Conservation (phyloP, 2,113 vertebrate genomes). For the Dinomys branickii region DNA sequence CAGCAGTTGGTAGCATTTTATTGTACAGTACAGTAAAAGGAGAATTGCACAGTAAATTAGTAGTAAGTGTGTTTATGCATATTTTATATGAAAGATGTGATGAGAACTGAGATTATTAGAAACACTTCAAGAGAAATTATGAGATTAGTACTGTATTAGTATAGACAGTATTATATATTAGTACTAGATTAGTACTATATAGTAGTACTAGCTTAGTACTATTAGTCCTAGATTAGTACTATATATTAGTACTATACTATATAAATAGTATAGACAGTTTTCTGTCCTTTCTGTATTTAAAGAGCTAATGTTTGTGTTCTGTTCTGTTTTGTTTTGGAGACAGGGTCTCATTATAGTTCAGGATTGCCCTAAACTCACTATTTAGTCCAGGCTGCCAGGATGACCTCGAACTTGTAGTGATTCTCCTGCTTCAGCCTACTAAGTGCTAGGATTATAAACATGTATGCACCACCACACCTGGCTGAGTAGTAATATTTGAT, state of each 20-base stretch:
- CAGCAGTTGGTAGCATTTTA: conserved; percentile 95
- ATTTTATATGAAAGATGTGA: neutral
- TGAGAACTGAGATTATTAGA: conserved; percentile 10
- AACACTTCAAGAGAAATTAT: neutral
- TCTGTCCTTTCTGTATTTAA: neutral
- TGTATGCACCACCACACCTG: neutral
- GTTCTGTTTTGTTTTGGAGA: neutral
- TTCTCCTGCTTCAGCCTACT: neutral
- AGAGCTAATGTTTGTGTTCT: neutral
- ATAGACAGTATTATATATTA: too few relatives aligned
- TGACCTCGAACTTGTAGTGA: neutral
- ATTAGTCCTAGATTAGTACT: too few relatives aligned
- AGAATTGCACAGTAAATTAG: conserved; percentile 96
- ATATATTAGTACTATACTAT: too few relatives aligned
- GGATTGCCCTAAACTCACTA: neutral
- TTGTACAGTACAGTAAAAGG: conserved; percentile 97
- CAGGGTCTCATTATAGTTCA: neutral
- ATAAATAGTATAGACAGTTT: neutral
- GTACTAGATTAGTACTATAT: too few relatives aligned
- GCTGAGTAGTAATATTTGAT: neutral
- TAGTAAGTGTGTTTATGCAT: conserved; percentile 82
- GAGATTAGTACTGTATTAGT: neutral
- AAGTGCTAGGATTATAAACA: neutral
- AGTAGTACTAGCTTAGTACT: too few relatives aligned
- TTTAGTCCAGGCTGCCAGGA: neutral